Conservation (phyloP, 1,140 invertebrate species). For the Amphibalanus amphitrite region DNA sequence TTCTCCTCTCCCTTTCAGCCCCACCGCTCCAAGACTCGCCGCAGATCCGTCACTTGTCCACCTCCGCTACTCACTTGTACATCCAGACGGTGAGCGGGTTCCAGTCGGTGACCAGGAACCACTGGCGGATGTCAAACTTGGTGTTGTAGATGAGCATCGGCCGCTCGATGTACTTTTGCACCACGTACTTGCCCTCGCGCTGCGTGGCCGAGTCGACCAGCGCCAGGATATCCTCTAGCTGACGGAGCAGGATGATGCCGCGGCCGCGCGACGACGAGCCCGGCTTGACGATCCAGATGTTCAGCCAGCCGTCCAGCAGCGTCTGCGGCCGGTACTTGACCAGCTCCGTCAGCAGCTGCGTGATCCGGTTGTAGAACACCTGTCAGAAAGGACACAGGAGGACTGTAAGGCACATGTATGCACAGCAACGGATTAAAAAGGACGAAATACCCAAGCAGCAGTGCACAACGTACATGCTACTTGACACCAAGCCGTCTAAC, state of each 20-base stretch:
- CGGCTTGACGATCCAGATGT: slow-evolving; percentile 91
- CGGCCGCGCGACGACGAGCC: slow-evolving; percentile 79
- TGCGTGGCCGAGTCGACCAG: slow-evolving; percentile 22
- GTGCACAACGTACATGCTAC: too few relatives aligned
- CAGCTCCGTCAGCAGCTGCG: slow-evolving; percentile 26
- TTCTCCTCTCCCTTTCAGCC: too few relatives aligned
- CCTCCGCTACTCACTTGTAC: slow-evolving; percentile 42
- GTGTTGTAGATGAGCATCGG: slow-evolving; percentile 33
- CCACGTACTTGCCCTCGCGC: slow-evolving; percentile 61
- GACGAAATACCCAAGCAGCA: too few relatives aligned
- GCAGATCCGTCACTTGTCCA: too few relatives aligned
- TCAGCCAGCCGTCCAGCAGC: slow-evolving; percentile 55
- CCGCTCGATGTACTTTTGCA: slow-evolving; percentile 75
- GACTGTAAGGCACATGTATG: neutral
- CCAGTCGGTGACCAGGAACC: slow-evolving; percentile 78
- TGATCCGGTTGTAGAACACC: neutral
- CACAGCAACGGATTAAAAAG: too few relatives aligned
- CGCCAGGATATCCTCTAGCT: slow-evolving; percentile 64
- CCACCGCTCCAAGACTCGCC: too few relatives aligned
- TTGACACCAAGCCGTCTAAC: too few relatives aligned
- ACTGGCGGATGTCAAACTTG: slow-evolving; percentile 47
- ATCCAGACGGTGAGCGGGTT: slow-evolving; percentile 85
- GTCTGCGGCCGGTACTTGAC: slow-evolving; percentile 57
- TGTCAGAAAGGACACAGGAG: neutral
- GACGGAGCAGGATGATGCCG: slow-evolving; percentile 72